Base-by-base conservation (phyloP, 2,113 vertebrate species). In the Helogale parvula region DNA sequence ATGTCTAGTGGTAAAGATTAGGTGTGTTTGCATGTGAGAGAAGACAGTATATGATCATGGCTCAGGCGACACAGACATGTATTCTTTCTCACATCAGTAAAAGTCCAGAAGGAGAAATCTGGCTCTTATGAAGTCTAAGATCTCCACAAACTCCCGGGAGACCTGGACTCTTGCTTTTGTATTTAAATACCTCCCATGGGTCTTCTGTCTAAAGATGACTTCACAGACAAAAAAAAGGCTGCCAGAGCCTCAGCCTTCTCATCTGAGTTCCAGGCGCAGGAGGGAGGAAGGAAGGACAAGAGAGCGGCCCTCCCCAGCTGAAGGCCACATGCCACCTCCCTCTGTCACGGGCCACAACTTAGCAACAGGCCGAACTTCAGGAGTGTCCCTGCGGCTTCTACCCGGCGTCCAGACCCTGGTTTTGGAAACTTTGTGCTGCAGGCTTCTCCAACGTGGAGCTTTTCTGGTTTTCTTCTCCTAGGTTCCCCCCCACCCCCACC, bases 381-480 rank as follows among this genome's bases (percentile, higher is more conserved):
- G 41, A 7, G 17, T 10, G 57, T 60, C 57, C 57, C 57, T 23
- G 8, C 0, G 19, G 41, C 54, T 29, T 29, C n/a, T 2, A 3
- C 1, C 0, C 0, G 3, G 41, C 16, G 2, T 6, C 0, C n/a
- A 5, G 41, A 11, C 41, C 19, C 35, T 25, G 52, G 65, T 13
- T 16, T 4, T 5, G 54, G 74, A 25, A 16, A 25, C 82, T 21
- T n/a, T 5, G 47, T 65, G 29, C 38, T 5, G 12, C 6, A 5
- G 7, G 16, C 11, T 4, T 74, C 47, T 85, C 35, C 3, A 11
- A 41, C 2, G 0, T 2, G 10, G 13, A 41, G 10, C 27, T 29
- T 7, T 5, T 29, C 29, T 1, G 38, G 52, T 23, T 27, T 76
- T 68, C 80, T 16, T 6, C 19, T 54, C 41, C 19, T 2, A 35